Evolutionary conservation across 2,888 invertebrate species (phyloP), one percentile per base, ranked within the genome.

Genomic region (Hemaris fuciformis): DNA sequence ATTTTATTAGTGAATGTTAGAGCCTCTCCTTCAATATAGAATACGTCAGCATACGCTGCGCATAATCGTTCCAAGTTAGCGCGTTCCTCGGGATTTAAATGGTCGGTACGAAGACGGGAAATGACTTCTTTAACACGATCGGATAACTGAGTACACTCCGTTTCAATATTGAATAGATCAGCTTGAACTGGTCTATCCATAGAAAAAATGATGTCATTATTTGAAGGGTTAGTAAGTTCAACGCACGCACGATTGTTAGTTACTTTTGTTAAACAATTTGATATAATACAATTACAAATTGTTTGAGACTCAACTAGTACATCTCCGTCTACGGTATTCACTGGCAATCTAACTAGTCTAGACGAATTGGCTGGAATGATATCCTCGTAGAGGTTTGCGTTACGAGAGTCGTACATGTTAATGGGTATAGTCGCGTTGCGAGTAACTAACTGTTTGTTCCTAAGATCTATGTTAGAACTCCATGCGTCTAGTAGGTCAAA

Each of bases 381-480:
- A 13, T 68, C 66, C 27, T 73, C 73, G 48, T 66, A 73, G 10
- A 68, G 57, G 61, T 70, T 71, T 18, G 60, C 48, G 25, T 73
- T 71, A n/a, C 66, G 57, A 2, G 71, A 69, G 23, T 70, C 57
- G 38, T 68, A 70, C 66, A 70, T 66, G 22, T 10, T 13, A 3
- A 70, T 65, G 3, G 66, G 65, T 20, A 20, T 43, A 7, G 8
- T 8, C n/a, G 70, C 42, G n/a, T 45, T 46, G 18, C 46, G 59
- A 0, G 73, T 73, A 6, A 61, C 27, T 22, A 70, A 38, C 0
- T 38, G 1, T 8, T 61, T 64, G 43, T 67, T 61, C 56, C 70
- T 71, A 4, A 67, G 42, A 41, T 73, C 65, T 10, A 73, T 73
- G 0, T 66, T 67, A 3, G 69, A 43, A 57, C 62, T 64, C 60